These are phyloP conservation scores for Chrysaora quinquecirrha DNA, from an alignment of 30 jellyfish, hydroid and myxozoan species.

Conservation along the genomic window DNA sequence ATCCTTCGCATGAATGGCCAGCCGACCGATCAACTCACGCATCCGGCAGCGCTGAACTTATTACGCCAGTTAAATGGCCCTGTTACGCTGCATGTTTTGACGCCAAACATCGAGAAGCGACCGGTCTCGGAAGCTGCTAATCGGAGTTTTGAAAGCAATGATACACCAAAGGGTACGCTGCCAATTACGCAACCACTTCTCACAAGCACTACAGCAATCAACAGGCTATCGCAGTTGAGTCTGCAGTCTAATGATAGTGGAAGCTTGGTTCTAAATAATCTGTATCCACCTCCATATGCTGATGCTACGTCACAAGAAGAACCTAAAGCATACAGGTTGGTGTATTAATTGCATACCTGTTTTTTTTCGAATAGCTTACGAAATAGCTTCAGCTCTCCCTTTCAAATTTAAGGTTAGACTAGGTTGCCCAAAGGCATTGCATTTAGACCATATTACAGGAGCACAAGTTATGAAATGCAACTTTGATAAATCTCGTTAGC, in stretches of 20 bases:
- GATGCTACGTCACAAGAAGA: background rate
- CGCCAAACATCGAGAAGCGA: slow-evolving; percentile 56
- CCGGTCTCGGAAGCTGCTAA: slow-evolving; percentile 7
- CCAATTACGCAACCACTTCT: slow-evolving; percentile 29
- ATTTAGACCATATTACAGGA: no score
- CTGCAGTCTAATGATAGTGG: background rate
- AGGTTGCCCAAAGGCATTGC: no score
- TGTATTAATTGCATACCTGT: no score
- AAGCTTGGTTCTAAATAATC: background rate
- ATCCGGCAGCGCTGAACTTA: slow-evolving; percentile 36
- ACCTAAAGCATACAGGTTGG: background rate
- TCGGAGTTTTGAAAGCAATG: slow-evolving; percentile 26
- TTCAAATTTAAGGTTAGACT: no score
- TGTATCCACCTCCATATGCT: background rate
- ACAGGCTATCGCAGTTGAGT: background rate
- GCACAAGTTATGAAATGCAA: no score
- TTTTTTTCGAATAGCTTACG: no score
- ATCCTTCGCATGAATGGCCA: slow-evolving; percentile 60
- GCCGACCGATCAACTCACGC: slow-evolving; percentile 49
- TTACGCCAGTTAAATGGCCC: slow-evolving; percentile 72
- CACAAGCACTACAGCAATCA: slow-evolving; percentile 18
- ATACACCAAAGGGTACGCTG: slow-evolving; percentile 1
- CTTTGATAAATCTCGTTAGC: no score
- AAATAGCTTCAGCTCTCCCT: no score
- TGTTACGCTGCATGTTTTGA: slow-evolving; percentile 60